Conservation (phyloP, 2,888 invertebrate genomes). For the Brachycybe producta region DNA sequence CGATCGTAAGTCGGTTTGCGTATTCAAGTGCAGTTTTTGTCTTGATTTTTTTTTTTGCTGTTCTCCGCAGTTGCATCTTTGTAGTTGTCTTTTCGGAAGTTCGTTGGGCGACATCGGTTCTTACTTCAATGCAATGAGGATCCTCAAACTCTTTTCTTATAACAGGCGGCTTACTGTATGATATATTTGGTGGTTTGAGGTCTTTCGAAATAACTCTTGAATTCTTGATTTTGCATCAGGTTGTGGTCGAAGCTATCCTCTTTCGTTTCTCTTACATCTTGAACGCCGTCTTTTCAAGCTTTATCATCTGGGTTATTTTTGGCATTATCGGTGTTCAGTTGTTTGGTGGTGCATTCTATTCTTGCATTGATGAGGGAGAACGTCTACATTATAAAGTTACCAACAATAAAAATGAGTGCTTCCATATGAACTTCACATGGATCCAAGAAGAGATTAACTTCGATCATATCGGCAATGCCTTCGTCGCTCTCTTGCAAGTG, state of each 20-base stretch:
- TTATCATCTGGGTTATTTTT: constrained; percentile 2
- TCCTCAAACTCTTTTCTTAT: background rate
- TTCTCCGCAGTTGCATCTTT: no score
- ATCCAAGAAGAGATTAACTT: background rate
- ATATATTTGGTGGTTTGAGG: background rate
- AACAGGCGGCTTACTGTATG: background rate
- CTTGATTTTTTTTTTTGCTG: background rate
- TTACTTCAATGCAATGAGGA: no score
- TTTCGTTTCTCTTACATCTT: background rate
- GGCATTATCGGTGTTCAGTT: constrained; percentile 2
- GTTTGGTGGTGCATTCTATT: background rate
- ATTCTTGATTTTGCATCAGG: background rate
- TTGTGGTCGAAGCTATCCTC: constrained; percentile 2
- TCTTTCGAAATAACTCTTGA: background rate
- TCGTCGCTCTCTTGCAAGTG: constrained; percentile 5
- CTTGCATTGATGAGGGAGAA: background rate
- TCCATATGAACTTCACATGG: constrained; percentile 1
- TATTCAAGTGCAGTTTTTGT: background rate
- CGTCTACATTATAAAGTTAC: background rate
- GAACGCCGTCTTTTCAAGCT: background rate
- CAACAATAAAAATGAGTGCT: background rate
- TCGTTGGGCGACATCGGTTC: no score
- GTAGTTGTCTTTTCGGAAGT: no score
- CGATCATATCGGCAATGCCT: constrained; percentile 3
- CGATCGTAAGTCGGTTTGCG: background rate